A percentile compares a stretch with the other conserved stretches of the same genome.
These are phyloP conservation scores for Prolemur simus DNA, from an alignment of 2,113 vertebrate species.

Conservation along the genomic window DNA sequence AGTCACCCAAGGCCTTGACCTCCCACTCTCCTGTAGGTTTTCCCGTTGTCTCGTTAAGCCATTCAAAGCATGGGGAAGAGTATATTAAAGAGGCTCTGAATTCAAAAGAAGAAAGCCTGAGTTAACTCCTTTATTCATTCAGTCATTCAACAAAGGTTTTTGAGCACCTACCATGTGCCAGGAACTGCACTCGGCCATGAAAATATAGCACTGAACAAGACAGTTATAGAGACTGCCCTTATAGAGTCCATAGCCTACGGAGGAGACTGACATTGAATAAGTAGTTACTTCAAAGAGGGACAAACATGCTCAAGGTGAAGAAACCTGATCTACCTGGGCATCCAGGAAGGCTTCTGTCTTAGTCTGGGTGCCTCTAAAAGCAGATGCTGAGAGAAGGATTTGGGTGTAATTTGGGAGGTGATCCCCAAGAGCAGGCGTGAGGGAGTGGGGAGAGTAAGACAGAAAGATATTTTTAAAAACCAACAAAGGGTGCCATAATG, in stretches of 20 bases:
- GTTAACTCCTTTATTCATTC: background rate
- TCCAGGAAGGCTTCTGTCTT: background rate
- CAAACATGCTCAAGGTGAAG: background rate
- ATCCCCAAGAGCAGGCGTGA: background rate
- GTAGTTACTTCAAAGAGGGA: background rate
- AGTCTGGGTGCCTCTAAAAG: background rate
- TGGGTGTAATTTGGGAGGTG: background rate
- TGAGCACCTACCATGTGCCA: background rate
- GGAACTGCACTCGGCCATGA: background rate
- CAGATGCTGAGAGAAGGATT: background rate
- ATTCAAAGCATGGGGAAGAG: background rate
- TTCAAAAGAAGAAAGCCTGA: background rate
- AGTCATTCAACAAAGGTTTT: background rate
- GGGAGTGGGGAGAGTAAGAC: background rate
- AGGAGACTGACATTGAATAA: background rate
- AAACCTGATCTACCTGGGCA: background rate
- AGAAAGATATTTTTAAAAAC: background rate
- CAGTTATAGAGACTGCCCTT: background rate
- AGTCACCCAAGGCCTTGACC: background rate
- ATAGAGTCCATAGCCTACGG: background rate
- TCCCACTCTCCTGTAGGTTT: background rate
- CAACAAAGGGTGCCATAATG: background rate
- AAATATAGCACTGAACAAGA: background rate
- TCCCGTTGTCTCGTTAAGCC: background rate
- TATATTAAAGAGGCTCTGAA: background rate